Evolutionary conservation across 2,888 invertebrate species (phyloP), one percentile per base, ranked within the genome.

Genomic region (Bimastos eiseni): DNA sequence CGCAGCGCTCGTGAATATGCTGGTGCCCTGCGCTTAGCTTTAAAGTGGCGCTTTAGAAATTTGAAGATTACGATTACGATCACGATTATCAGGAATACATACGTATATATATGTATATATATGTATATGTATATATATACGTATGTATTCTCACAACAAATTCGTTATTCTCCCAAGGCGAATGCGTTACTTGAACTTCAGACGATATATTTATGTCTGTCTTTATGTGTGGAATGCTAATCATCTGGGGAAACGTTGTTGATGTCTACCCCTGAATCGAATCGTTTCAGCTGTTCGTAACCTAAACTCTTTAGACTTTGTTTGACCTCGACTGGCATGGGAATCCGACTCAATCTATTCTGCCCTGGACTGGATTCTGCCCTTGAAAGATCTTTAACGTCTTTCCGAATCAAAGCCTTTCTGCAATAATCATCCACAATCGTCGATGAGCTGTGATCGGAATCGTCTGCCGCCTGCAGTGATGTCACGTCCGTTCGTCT

Each of bases 261-360:
- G 70, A 70, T 70, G n/a, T 70, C 70, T n/a, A 70, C 70, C n/a
- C 70, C 70, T n/a, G 70, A 70, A 70, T 70, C 70, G 70, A 70
- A 3, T n/a, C 70, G 70, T 70, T 70, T 70, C 70, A 70, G 70
- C 70, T 70, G 70, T 70, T 8, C 70, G n/a, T 55, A 24, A 55
- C 5, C 11, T n/a, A n/a, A n/a, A n/a, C n/a, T n/a, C n/a, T n/a
- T n/a, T n/a, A n/a, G n/a, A n/a, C 36, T 36, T 5, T 86, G 36
- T 36, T 36, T 86, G 30, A 86, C 86, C 86, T 86, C 37, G 19
- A 36, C 6, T 8, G 86, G 86, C 37, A 86, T 86, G 21, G 86
- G 86, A 86, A 86, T 86, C 37, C 86, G 86, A 37, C 36, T 86
- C 17, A 30, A 36, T 6, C 11, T 30, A 36, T 37, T 37, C 30